Evolutionary conservation across 2,888 invertebrate genomes (phyloP).

Genomic region (Nasonovia ribisnigri): DNA sequence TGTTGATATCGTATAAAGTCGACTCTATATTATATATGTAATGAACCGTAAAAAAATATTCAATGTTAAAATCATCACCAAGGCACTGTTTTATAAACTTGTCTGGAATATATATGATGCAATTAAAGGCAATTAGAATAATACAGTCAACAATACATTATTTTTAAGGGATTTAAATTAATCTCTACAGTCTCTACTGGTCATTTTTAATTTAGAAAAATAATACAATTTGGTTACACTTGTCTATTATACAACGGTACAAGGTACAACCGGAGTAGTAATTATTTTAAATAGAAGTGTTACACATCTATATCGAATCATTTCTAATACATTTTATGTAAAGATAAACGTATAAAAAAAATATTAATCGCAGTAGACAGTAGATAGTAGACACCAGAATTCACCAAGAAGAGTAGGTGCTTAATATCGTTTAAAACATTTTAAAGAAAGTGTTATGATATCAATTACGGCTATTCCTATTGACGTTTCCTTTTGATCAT

Average conservation of each 20-base stretch:
- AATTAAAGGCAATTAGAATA: neutral
- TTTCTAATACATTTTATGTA: neutral
- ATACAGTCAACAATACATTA: neutral
- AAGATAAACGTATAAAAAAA: neutral
- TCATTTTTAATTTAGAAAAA: too few species aligned
- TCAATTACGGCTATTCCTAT: slow-evolving; percentile 24
- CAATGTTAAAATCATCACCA: neutral
- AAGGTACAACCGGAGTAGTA: neutral
- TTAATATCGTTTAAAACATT: neutral
- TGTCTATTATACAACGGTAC: neutral
- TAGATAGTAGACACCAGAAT: neutral
- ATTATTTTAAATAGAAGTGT: neutral
- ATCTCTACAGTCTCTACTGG: too few species aligned
- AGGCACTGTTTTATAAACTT: neutral
- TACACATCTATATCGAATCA: neutral
- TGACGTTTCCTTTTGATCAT: slow-evolving; percentile 9
- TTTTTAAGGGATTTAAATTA: too few species aligned
- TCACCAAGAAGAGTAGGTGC: neutral
- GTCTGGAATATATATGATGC: neutral
- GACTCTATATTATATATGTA: neutral
- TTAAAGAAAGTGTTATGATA: neutral
- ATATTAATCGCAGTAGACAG: neutral
- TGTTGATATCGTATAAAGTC: too few species aligned
- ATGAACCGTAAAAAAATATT: neutral
- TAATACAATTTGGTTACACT: neutral